These are phyloP conservation scores for Epinephelus awoara DNA, from an alignment of 2,797 vertebrate genomes.

Conservation along the genomic window DNA sequence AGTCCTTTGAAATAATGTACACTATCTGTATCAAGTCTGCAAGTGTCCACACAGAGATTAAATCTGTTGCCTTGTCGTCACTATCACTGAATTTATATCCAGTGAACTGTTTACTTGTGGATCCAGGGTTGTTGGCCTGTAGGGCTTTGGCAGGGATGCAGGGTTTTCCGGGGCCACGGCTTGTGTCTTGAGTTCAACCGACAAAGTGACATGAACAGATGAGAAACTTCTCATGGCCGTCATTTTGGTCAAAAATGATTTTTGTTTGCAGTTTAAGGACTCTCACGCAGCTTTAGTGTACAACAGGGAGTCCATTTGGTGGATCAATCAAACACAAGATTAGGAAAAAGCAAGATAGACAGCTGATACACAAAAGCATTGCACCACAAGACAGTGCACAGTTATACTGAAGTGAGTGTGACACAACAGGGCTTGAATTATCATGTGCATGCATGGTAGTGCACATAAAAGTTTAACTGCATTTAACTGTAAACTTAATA, in stretches of 20 bases:
- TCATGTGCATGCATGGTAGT: too few relatives aligned
- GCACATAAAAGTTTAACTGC: too few relatives aligned
- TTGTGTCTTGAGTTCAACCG: constrained; percentile 40
- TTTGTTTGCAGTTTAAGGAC: constrained; percentile 17
- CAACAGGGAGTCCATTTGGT: not conserved
- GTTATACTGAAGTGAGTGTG: constrained; percentile 18
- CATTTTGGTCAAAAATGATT: constrained; percentile 24
- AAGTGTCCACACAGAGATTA: constrained; percentile 22
- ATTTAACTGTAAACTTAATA: too few relatives aligned
- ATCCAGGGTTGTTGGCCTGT: constrained; percentile 60
- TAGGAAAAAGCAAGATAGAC: not conserved
- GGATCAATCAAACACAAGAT: not conserved
- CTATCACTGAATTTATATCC: constrained; percentile 43
- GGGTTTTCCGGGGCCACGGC: constrained; percentile 54
- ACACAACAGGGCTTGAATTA: too few relatives aligned
- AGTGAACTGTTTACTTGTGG: constrained; percentile 55
- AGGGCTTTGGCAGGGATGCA: constrained; percentile 59
- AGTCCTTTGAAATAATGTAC: constrained; percentile 43
- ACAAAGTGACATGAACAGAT: constrained; percentile 32
- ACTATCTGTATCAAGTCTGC: constrained; percentile 43
- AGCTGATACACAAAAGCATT: not conserved
- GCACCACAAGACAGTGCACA: not conserved
- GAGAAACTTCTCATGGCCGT: constrained; percentile 36
- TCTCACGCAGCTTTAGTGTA: not conserved
- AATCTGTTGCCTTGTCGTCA: constrained; percentile 32